phyloP scores from a whole-genome alignment of 2,888 invertebrate genomes.

The Lithophane socia region DNA sequence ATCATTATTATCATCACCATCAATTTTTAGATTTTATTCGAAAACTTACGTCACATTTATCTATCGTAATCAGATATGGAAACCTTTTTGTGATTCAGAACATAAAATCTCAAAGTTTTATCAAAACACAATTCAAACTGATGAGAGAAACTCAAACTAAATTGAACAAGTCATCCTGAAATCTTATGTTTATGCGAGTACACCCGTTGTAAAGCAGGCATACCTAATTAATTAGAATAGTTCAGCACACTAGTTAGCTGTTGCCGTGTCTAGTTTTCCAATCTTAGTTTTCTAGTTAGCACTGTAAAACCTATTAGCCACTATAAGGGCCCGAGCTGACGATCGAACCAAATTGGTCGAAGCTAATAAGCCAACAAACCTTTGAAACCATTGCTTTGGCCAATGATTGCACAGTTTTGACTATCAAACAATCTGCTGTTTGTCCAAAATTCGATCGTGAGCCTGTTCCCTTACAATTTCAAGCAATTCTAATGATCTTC shows the following conservation, averaged over 20 bases:
- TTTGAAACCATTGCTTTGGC: neutral
- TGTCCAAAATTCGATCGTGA: constrained; percentile 26
- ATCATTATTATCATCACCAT: neutral
- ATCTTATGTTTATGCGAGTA: constrained; percentile 27
- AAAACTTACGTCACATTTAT: constrained; percentile 7
- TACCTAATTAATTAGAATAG: constrained; percentile 40
- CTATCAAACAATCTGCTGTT: neutral
- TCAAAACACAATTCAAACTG: neutral
- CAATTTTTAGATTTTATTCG: constrained; percentile 13
- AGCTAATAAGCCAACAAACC: neutral
- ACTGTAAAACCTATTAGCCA: constrained; percentile 46
- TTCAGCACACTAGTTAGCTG: constrained; percentile 28
- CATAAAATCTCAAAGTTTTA: neutral
- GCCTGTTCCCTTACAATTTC: constrained; percentile 17
- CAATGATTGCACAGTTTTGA: neutral
- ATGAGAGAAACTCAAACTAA: constrained; percentile 14
- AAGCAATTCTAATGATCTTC: constrained; percentile 57
- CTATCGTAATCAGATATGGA: neutral
- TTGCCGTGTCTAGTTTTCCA: constrained; percentile 37
- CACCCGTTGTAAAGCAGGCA: constrained; percentile 25
- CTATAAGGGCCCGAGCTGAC: constrained; percentile 29
- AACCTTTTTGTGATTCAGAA: constrained; percentile 8
- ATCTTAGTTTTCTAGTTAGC: constrained; percentile 42
- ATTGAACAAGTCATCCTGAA: constrained; percentile 1
- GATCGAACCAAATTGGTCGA: constrained; percentile 27